Conservation (phyloP, 2,888 invertebrate genomes). For the Mesoligia furuncula region DNA sequence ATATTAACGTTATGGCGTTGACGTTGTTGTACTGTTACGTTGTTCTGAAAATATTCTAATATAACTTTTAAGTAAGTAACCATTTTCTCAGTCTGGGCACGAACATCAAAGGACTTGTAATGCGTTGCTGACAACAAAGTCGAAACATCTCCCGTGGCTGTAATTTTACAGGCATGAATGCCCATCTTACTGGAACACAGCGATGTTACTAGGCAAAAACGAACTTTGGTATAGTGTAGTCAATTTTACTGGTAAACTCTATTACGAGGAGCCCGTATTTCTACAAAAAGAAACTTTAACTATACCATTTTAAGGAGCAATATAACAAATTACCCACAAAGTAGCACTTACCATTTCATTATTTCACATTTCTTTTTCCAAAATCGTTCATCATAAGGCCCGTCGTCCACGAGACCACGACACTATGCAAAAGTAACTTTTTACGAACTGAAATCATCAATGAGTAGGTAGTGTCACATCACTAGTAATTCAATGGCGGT, state of each 20-base stretch:
- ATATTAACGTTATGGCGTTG: too few relatives aligned
- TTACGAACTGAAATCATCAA: background rate
- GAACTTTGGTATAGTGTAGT: background rate
- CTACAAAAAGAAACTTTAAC: background rate
- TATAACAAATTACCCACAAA: constrained; percentile 10
- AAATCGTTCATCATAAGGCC: constrained; percentile 16
- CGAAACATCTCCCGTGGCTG: background rate
- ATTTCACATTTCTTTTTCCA: constrained; percentile 2
- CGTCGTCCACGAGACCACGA: background rate
- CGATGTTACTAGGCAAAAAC: background rate
- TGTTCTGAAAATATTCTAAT: background rate
- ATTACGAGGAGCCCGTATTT: background rate
- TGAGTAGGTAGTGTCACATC: background rate
- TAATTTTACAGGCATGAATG: background rate
- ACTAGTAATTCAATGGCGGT: background rate
- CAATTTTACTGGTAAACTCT: background rate
- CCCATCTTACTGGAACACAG: background rate
- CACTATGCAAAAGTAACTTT: background rate
- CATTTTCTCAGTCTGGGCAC: background rate
- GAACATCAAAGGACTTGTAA: background rate
- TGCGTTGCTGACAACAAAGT: background rate
- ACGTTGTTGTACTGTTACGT: too few relatives aligned
- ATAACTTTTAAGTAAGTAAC: too few relatives aligned
- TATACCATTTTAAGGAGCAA: background rate
- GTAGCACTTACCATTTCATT: constrained; percentile 21